Base-by-base conservation (phyloP, 2,113 vertebrate genomes). In the Cyprinodon variegatus region DNA sequence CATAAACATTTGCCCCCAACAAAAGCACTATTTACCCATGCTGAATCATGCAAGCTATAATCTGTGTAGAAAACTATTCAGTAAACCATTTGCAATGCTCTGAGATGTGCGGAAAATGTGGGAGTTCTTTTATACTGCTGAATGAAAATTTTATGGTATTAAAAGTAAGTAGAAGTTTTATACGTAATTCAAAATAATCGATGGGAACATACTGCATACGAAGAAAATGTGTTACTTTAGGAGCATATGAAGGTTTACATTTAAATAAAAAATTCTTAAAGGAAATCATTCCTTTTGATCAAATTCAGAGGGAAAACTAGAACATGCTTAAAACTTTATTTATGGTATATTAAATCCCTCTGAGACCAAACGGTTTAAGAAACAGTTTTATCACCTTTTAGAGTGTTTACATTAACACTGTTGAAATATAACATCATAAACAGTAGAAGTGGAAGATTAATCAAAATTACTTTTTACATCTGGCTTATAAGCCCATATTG, bases 21-120 rank as follows among this genome's bases (percentile, higher is more conserved):
- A 69, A 77, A 77, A 14, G 4, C 40, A 37, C 39, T 43, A 36
- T 65, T 79, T 67, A 29, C 15, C 46, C 22, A 48, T 20, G 43
- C n/a, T 68, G 48, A 22, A 53, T 68, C 22, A 62, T 2, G 11
- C 46, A 64, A 22, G 11, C 7, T 70, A 38, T 38, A 71, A 77
- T 50, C 61, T 72, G 14, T 61, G 48, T 11, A 20, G 22, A n/a
- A 57, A 3, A 22, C 37, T 70, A 14, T 46, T 50, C 10, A 37
- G 46, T 63, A 62, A 45, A 59, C 61, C 38, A 40, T 68, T 40
- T 48, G 70, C 11, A 3, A 8, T 22, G 29, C 69, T 70, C 43
- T 45, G 14, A 17, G 46, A 53, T 36, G 11, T 40, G 36, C 22
- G 38, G 20, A 10, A 43, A 45, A 40, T 53, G 22, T 60, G 65